phyloP scores from a whole-genome alignment of 2,888 invertebrate species.

The Ectobius pallidus region DNA sequence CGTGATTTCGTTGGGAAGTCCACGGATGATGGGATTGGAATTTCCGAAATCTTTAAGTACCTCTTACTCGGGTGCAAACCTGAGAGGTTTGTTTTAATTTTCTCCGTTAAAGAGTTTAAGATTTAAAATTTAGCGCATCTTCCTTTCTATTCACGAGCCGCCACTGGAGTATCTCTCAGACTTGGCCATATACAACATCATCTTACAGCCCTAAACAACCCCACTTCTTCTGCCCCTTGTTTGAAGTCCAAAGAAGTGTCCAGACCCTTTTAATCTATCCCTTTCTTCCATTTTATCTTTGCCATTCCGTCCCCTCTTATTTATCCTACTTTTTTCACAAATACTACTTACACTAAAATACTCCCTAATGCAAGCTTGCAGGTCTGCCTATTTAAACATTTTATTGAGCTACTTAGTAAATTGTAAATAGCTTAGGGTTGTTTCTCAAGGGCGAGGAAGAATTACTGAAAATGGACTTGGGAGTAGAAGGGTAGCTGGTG shows the following conservation, averaged over 20 bases:
- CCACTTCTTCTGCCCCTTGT: not conserved
- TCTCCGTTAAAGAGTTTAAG: too few species aligned
- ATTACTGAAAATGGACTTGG: not conserved
- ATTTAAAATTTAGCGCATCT: too few species aligned
- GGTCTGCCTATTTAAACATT: not conserved
- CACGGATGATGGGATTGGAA: too few species aligned
- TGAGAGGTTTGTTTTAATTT: too few species aligned
- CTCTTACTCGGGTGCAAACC: too few species aligned
- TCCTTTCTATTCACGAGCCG: too few species aligned
- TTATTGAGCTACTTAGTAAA: not conserved
- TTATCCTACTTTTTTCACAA: slow-evolving; percentile 1
- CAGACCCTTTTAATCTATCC: not conserved
- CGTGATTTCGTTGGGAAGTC: too few species aligned
- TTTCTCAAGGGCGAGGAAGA: not conserved
- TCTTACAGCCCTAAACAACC: not conserved
- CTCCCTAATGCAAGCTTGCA: not conserved
- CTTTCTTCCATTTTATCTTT: not conserved
- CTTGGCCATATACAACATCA: not conserved
- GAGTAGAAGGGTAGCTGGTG: too few species aligned
- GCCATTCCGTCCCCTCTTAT: too few species aligned
- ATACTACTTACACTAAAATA: not conserved
- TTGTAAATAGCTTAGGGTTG: not conserved
- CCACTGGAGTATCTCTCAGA: too few species aligned
- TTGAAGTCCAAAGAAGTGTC: not conserved
- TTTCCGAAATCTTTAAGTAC: too few species aligned